A percentile compares a stretch with the other conserved stretches of the same genome.
phyloP scores from a whole-genome alignment of 1,140 invertebrate species.

The Lepidurus couesii region DNA sequence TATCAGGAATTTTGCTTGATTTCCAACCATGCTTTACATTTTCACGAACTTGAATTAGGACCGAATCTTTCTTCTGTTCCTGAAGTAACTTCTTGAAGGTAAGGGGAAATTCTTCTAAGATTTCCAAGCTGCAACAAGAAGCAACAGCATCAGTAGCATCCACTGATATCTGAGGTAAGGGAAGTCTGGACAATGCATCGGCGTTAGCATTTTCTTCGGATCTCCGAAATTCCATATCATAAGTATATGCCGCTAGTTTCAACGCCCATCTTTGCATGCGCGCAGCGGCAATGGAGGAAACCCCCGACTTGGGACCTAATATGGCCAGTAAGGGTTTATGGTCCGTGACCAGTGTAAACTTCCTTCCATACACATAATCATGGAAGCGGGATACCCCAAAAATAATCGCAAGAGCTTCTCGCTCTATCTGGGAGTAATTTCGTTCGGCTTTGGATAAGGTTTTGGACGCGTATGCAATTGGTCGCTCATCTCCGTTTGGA shows the following conservation, averaged over 20 bases:
- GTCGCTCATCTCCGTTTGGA: slow-evolving; percentile 44
- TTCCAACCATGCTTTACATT: neutral
- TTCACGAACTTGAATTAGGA: neutral
- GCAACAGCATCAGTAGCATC: neutral
- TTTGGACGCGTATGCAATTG: slow-evolving; percentile 46
- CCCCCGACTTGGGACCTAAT: slow-evolving; percentile 41
- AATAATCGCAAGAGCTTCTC: slow-evolving; percentile 25
- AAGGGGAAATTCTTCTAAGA: neutral
- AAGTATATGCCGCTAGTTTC: slow-evolving; percentile 42
- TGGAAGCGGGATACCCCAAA: slow-evolving; percentile 44
- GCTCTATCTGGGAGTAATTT: slow-evolving; percentile 27
- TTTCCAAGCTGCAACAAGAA: no score
- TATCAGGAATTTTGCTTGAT: neutral
- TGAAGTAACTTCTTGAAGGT: neutral
- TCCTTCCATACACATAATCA: slow-evolving; percentile 47
- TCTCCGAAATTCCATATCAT: slow-evolving; percentile 41
- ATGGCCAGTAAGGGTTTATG: slow-evolving; percentile 47
- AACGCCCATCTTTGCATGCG: slow-evolving; percentile 42
- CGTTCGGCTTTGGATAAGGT: slow-evolving; percentile 20
- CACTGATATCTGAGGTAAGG: neutral
- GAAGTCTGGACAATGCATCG: slow-evolving; percentile 41
- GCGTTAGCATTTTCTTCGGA: slow-evolving; percentile 39
- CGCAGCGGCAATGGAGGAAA: slow-evolving; percentile 42
- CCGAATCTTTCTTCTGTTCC: neutral
- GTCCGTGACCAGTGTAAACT: slow-evolving; percentile 47